phyloP scores from a whole-genome alignment of 2,113 vertebrate species.

The Sphaerodactylus townsendi region DNA sequence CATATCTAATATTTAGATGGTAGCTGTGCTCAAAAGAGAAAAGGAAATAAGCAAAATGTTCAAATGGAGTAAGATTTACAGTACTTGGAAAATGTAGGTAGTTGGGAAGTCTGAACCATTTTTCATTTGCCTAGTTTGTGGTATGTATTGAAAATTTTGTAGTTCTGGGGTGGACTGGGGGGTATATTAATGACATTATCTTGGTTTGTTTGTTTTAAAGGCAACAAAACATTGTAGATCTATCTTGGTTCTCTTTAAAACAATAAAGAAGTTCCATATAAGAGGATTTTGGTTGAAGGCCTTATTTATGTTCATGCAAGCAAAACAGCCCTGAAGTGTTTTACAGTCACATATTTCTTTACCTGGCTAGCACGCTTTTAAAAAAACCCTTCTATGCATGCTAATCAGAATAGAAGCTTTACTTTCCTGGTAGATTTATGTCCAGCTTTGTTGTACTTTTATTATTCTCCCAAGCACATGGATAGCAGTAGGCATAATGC shows the following conservation, averaged over 20 bases:
- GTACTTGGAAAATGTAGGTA: background rate
- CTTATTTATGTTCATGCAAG: background rate
- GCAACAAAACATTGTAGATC: too few relatives aligned
- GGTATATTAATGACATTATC: background rate
- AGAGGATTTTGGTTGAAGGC: background rate
- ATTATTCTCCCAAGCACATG: background rate
- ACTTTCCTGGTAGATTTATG: background rate
- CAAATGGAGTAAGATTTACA: background rate
- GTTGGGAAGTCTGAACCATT: background rate
- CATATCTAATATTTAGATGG: background rate
- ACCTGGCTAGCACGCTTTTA: background rate
- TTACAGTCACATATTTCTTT: background rate
- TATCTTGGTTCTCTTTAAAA: background rate
- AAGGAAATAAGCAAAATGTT: background rate
- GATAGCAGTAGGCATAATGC: too few relatives aligned
- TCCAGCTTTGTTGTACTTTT: background rate
- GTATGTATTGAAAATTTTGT: background rate
- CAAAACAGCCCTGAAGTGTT: background rate
- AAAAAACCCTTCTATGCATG: background rate
- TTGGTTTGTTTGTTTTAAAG: too few relatives aligned
- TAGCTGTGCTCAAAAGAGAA: background rate
- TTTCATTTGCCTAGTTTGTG: background rate
- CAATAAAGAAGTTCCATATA: background rate
- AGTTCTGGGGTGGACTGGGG: too few relatives aligned
- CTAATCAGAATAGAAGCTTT: background rate